These are phyloP conservation scores for Parazoanthus darwini DNA, from an alignment of 92 coral and sea anemone genomes.

Conservation along the genomic window DNA sequence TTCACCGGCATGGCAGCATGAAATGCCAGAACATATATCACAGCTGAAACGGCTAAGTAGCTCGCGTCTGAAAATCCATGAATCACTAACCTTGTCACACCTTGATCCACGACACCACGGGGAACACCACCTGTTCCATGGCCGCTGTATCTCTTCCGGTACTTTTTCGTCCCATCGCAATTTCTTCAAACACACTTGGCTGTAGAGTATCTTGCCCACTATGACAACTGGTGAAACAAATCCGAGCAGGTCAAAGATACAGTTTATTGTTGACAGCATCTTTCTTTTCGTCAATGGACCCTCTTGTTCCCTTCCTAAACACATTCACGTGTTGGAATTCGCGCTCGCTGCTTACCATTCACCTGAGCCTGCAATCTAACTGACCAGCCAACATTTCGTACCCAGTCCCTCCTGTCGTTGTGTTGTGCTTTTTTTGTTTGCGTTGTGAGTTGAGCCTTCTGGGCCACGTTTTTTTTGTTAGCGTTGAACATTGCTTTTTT, in stretches of 20 bases:
- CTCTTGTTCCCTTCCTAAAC: neutral
- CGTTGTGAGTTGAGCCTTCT: too few relatives aligned
- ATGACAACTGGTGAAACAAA: slow-evolving; percentile 54
- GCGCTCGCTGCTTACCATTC: too few relatives aligned
- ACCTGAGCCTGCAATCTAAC: too few relatives aligned
- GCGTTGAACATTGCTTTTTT: too few relatives aligned
- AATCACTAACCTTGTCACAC: slow-evolving; percentile 21
- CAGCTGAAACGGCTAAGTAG: slow-evolving; percentile 48
- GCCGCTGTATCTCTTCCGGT: slow-evolving; percentile 39
- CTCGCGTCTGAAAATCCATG: slow-evolving; percentile 70
- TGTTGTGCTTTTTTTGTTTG: too few relatives aligned
- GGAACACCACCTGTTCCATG: slow-evolving; percentile 53
- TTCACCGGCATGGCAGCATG: slow-evolving; percentile 33
- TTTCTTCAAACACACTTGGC: slow-evolving; percentile 50
- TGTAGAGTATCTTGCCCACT: slow-evolving; percentile 47
- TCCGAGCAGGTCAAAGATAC: slow-evolving; percentile 64
- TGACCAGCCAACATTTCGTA: too few relatives aligned
- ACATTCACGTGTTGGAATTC: too few relatives aligned
- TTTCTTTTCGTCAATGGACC: slow-evolving; percentile 54
- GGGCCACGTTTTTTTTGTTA: too few relatives aligned
- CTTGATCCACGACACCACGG: slow-evolving; percentile 24
- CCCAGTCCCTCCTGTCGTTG: too few relatives aligned
- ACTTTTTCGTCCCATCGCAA: slow-evolving; percentile 52
- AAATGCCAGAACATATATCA: slow-evolving; percentile 39
- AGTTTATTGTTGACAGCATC: slow-evolving; percentile 58